Evolutionary conservation across 2,888 invertebrate species (phyloP), one percentile per base, ranked within the genome.

Genomic region (Melanostoma mellinum): DNA sequence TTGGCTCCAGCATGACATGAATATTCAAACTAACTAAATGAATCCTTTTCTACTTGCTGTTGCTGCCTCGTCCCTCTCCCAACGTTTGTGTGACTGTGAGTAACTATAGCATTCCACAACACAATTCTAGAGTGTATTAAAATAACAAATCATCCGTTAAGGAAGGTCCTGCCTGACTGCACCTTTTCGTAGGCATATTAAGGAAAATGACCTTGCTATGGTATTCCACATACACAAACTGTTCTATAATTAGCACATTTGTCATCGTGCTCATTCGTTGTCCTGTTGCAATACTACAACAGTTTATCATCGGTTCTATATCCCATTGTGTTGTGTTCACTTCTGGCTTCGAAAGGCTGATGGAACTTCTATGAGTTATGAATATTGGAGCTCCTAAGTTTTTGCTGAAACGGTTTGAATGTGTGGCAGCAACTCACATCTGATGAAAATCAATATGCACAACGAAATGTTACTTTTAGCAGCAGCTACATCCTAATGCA

Each of bases 381-480:
- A 77, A 77, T 73, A 77, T 77, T 77, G 68, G 30, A 73, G 46
- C 53, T 60, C 71, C 76, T 8, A 65, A 71, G 75, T 56, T 56
- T 40, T 46, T 9, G 30, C 10, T 30, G 32, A 36, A n/a, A 56
- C 30, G 61, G 68, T 68, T 60, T 53, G 60, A 32, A 30, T 10
- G n/a, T 72, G 72, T 44, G 42, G n/a, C 32, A 60, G 30, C 38
- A 46, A 48, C 55, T 33, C 67, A 56, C 67, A 76, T 75, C 69
- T 61, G 72, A 76, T 73, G 68, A 56, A 77, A 77, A 77, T 77
- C 77, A 82, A 82, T 77, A 68, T 72, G 65, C 68, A 77, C 38
- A 77, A 68, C 53, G 73, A 77, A 58, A 73, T 77, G 78, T 77
- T 77, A 77, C 77, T 68, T 72, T 77, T 68, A 9, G 56, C 61